A percentile compares a stretch with the other conserved stretches of the same genome.
These are phyloP conservation scores for Nomia melanderi DNA, from an alignment of 1,140 invertebrate species.

Conservation along the genomic window DNA sequence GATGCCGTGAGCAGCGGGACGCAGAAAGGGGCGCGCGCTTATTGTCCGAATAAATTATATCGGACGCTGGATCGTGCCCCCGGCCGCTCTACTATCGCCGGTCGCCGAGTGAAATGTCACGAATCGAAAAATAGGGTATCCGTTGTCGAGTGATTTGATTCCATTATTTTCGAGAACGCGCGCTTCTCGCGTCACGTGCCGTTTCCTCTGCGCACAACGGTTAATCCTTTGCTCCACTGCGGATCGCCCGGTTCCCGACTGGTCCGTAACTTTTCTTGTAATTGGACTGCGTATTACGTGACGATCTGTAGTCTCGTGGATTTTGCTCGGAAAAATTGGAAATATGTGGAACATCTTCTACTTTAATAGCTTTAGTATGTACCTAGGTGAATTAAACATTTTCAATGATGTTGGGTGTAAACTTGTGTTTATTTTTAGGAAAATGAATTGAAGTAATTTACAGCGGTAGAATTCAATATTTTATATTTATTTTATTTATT, in stretches of 20 bases:
- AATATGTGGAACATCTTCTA: no score
- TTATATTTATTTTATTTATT: no score
- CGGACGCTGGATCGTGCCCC: slow-evolving; percentile 38
- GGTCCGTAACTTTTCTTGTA: background rate
- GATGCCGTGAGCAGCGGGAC: slow-evolving; percentile 63
- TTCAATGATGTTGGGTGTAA: no score
- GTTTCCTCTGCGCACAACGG: background rate
- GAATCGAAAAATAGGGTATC: slow-evolving; percentile 44
- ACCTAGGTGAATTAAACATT: no score
- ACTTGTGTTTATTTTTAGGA: no score
- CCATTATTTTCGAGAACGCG: slow-evolving; percentile 39
- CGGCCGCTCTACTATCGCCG: slow-evolving; percentile 26
- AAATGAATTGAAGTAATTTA: no score
- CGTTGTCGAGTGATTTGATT: slow-evolving; percentile 46
- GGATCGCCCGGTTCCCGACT: no score
- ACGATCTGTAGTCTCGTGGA: no score
- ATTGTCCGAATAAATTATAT: slow-evolving; percentile 74
- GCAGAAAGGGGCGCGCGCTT: slow-evolving; percentile 51
- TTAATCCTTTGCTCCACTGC: background rate
- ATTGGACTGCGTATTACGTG: no score
- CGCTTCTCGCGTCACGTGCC: slow-evolving; percentile 35
- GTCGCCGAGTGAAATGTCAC: slow-evolving; percentile 30
- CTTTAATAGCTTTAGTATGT: no score
- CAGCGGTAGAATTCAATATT: no score
- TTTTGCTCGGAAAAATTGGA: no score